Evolutionary conservation across 2,113 vertebrate genomes (phyloP).

Genomic region (Falco punctatus): DNA sequence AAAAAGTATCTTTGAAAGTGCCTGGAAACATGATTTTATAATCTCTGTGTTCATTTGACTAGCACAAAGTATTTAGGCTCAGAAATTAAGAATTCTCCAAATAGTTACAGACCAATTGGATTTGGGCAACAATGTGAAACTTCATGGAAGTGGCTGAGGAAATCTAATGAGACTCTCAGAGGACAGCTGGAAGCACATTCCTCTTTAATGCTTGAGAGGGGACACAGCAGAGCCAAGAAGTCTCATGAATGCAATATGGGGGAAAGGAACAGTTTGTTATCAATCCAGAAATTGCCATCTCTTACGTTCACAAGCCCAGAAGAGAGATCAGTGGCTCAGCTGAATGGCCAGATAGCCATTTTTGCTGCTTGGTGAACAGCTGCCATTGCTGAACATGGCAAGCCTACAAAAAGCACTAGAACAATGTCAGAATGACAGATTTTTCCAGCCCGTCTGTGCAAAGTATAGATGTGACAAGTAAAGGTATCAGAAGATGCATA

Average conservation of each 20-base stretch:
- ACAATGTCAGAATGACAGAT: neutral
- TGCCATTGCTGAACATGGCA: neutral
- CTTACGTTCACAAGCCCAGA: neutral
- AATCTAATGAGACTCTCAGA: neutral
- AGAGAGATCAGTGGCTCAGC: neutral
- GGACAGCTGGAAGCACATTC: neutral
- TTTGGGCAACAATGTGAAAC: neutral
- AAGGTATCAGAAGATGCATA: neutral
- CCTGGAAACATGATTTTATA: conserved; percentile 13
- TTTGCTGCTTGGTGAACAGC: conserved; percentile 12
- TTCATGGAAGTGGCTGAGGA: neutral
- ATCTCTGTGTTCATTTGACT: conserved; percentile 34
- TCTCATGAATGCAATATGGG: neutral
- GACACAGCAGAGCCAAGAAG: neutral
- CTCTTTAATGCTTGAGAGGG: neutral
- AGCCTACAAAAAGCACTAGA: neutral
- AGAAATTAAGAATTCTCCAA: neutral
- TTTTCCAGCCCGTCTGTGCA: neutral
- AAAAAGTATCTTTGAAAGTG: neutral
- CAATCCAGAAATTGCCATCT: neutral
- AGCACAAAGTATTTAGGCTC: neutral
- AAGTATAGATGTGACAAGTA: neutral
- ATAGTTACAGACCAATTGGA: neutral
- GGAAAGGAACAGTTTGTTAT: neutral
- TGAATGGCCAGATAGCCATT: neutral